Base-by-base conservation (phyloP, 2,888 invertebrate species). In the Nomada fucata region DNA sequence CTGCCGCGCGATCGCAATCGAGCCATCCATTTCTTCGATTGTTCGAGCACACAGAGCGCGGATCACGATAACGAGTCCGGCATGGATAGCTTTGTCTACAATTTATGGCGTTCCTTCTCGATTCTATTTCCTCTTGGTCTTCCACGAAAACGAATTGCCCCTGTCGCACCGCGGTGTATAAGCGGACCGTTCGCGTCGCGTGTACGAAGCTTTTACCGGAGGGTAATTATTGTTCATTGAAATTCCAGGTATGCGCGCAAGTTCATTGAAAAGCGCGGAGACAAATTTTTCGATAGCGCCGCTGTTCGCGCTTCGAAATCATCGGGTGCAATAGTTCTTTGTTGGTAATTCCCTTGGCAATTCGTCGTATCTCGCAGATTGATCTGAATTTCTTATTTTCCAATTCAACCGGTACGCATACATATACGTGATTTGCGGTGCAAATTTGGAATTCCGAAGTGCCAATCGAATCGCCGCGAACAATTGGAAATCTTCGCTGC, bases 1-100 rank as follows among this genome's bases (percentile, higher is more conserved):
- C n/a, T 20, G 84, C 86, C 88, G 70, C 85, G 82, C 52, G 13
- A 53, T 42, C 18, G 23, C 20, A n/a, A 50, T 55, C 11, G n/a
- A 20, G 13, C 23, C 9, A 50, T 52, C 11, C 75, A 42, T 74
- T 77, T 67, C 70, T 82, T 71, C 70, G 61, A 81, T 82, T 65
- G 82, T 81, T 69, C 36, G 23, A 52, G 20, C n/a, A 23, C 64
- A 44, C 47, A 10, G 13, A 7, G 36, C 63, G 59, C 64, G 50
- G 72, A 60, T 75, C 81, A 53, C 18, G 53, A 65, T 60, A 67
- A 76, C 79, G 44, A 50, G 65, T 64, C 70, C 70, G 47, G 18
- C 60, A 13, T 36, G 18, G 2, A 50, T 13, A 3, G 23, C 44
- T 68, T 53, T 52, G 53, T 53, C 53, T 26, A 52, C 60, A 74